phyloP scores from a whole-genome alignment of 2,113 vertebrate genomes.

The Malurus melanocephalus region DNA sequence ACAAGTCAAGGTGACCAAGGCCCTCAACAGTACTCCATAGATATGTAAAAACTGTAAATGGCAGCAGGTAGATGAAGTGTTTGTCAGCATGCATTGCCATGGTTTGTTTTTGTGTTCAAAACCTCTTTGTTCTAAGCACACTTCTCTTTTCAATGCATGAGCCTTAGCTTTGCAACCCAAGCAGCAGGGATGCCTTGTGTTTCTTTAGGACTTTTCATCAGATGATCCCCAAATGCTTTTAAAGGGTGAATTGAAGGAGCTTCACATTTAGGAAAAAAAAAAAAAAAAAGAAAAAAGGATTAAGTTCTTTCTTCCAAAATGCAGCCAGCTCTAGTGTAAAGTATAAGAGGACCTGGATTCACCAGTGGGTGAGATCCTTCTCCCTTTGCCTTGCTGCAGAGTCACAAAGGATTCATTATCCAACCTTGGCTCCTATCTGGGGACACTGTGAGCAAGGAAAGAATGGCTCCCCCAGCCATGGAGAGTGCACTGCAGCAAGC shows the following conservation, averaged over 20 bases:
- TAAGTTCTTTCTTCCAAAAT: not conserved
- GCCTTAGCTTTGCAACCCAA: slow-evolving; percentile 1
- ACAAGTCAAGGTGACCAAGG: slow-evolving; percentile 3
- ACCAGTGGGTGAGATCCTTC: not conserved
- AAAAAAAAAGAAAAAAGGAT: not conserved
- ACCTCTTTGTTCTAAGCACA: slow-evolving; percentile 6
- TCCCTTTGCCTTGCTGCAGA: not conserved
- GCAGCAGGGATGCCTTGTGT: not conserved
- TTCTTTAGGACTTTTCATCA: not conserved
- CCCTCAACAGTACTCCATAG: not conserved
- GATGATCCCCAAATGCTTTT: not conserved
- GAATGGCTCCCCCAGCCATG: not conserved
- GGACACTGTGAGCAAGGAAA: not conserved
- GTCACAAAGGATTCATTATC: not conserved
- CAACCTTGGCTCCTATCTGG: not conserved
- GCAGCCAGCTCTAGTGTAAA: not conserved
- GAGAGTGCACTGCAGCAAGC: not conserved
- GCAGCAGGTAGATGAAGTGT: not conserved
- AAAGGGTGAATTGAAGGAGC: not conserved
- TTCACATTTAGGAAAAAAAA: not conserved
- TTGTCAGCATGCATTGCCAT: not conserved
- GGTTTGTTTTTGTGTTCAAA: not conserved
- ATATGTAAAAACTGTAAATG: not conserved
- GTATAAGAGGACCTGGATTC: not conserved
- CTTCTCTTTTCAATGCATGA: not conserved